Percentiles rank a stretch among this genome's conserved stretches.
phyloP scores from a whole-genome alignment of 2,113 vertebrate species.

The Anarrhichthys ocellatus region DNA sequence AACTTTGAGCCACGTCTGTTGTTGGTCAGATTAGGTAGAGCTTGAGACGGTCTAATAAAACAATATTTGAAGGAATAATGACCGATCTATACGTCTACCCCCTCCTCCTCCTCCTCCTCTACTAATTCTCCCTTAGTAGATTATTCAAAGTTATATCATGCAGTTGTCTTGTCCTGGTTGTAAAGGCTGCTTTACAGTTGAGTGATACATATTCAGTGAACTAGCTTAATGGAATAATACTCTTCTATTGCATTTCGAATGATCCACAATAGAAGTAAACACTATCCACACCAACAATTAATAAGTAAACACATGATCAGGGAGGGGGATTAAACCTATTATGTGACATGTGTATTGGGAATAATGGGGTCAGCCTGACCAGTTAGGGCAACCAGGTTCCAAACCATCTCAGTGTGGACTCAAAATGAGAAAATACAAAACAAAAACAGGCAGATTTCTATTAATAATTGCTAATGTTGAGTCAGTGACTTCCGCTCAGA shows the following conservation, averaged over 20 bases:
- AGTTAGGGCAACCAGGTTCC: neutral
- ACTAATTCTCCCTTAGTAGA: neutral
- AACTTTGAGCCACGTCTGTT: conserved; percentile 18
- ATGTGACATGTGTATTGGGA: neutral
- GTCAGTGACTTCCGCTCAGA: too few species aligned
- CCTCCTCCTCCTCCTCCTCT: neutral
- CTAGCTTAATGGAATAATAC: neutral
- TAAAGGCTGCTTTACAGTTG: neutral
- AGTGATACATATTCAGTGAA: neutral
- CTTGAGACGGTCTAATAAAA: neutral
- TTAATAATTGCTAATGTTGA: too few species aligned
- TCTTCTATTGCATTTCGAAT: neutral
- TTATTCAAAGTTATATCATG: neutral
- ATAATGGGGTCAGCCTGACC: neutral
- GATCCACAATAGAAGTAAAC: neutral
- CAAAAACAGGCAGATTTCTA: neutral
- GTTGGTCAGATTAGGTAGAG: neutral
- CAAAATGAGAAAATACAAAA: neutral
- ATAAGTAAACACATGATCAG: neutral
- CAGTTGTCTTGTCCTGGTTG: neutral
- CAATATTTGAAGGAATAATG: neutral
- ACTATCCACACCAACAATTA: neutral
- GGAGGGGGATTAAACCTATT: neutral
- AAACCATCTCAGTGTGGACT: neutral
- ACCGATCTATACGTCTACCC: neutral